Evolutionary conservation across 2,888 invertebrate genomes (phyloP).

Genomic region (Abrostola triplasia): DNA sequence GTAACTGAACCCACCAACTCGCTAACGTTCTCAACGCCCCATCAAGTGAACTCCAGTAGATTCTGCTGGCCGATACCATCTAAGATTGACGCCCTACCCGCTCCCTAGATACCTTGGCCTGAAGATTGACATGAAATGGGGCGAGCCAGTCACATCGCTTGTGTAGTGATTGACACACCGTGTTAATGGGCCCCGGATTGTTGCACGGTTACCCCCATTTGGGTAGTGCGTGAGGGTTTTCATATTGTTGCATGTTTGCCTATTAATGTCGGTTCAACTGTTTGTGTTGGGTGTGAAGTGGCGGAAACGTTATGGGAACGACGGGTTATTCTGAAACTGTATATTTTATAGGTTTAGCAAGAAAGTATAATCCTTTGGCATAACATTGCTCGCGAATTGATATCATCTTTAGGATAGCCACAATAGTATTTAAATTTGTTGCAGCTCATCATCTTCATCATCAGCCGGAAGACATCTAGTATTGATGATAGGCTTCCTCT

Average conservation of each 20-base stretch:
- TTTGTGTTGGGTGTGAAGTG: background rate
- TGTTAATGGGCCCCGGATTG: slow-evolving; percentile 69
- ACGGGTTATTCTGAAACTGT: too few relatives aligned
- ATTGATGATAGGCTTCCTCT: too few relatives aligned
- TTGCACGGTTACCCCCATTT: slow-evolving; percentile 55
- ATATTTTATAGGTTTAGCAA: too few relatives aligned
- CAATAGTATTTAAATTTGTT: too few relatives aligned
- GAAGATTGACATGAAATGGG: slow-evolving; percentile 75
- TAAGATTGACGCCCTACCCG: slow-evolving; percentile 36
- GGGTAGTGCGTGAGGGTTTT: slow-evolving; percentile 44
- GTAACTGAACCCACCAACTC: background rate
- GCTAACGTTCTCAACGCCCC: slow-evolving; percentile 11
- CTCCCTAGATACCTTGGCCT: slow-evolving; percentile 28
- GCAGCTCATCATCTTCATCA: too few relatives aligned
- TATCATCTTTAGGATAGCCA: too few relatives aligned
- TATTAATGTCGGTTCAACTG: slow-evolving; percentile 31
- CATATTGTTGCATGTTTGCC: slow-evolving; percentile 48
- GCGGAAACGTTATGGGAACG: too few relatives aligned
- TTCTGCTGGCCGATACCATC: slow-evolving; percentile 44
- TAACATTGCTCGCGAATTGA: too few relatives aligned
- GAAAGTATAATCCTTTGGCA: too few relatives aligned
- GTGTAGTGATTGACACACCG: slow-evolving; percentile 69
- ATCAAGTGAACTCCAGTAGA: slow-evolving; percentile 44
- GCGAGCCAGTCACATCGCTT: slow-evolving; percentile 60
- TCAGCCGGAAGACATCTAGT: too few relatives aligned